A percentile compares a stretch with the other conserved stretches of the same genome.
Evolutionary conservation across 2,888 invertebrate genomes (phyloP).

Genomic region (Ormyrus pomaceus): DNA sequence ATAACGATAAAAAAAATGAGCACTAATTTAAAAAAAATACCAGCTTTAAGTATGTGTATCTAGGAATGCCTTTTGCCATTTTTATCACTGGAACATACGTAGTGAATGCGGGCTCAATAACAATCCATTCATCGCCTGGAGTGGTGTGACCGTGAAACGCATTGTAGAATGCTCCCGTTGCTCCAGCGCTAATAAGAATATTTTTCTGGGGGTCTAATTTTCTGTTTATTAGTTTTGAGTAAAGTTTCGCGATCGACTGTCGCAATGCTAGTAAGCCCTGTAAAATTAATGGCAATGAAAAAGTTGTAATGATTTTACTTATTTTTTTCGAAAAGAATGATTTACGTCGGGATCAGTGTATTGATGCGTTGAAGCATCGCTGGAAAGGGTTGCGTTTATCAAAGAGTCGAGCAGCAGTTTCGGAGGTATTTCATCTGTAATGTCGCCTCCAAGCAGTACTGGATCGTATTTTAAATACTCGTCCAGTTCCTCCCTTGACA

Average conservation of each 20-base stretch:
- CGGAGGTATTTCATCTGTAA: conserved; percentile 94
- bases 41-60: conserved; percentile 90
- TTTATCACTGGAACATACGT: conserved; percentile 97
- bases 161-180: conserved; percentile 94
- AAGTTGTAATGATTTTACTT: neutral
- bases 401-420: conserved; percentile 87
- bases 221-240: conserved; percentile 85
- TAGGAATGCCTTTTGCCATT: conserved; percentile 90
- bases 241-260: conserved; percentile 88
- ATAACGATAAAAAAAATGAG: conserved; percentile 60
- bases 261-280: conserved; percentile 95
- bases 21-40: conserved; percentile 75
- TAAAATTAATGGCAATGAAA: conserved; percentile 60
- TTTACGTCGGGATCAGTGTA: conserved; percentile 80
- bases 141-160: conserved; percentile 91
- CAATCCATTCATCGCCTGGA: conserved; percentile 92
- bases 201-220: conserved; percentile 91
- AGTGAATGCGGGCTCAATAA: conserved; percentile 98
- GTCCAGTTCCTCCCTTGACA: no score
- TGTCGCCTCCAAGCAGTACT: conserved; percentile 96
- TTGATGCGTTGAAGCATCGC: conserved; percentile 89
- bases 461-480: conserved; percentile 83
- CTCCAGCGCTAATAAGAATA: conserved; percentile 92
- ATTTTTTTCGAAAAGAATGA: neutral
- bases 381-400: conserved; percentile 80